Evolutionary conservation across 2,888 invertebrate species (phyloP), one percentile per base, ranked within the genome.

Genomic region (Leucophenga maculata): DNA sequence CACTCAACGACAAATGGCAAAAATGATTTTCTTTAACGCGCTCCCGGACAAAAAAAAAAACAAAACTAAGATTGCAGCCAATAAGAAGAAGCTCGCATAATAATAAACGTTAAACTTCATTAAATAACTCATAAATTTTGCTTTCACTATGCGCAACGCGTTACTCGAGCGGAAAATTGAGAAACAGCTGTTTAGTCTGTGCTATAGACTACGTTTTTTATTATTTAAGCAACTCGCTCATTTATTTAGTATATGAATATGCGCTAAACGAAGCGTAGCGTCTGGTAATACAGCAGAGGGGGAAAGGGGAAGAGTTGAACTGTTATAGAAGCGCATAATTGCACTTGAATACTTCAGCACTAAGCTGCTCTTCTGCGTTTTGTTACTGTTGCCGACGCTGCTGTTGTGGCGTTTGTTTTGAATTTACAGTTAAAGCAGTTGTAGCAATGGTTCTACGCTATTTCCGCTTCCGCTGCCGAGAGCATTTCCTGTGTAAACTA

Each of bases 111-210:
- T 52, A 71, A 59, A 65, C 48, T 62, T 67, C 50, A 65, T 65
- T 65, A 65, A 52, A 52, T 50, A 16, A 65, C 48, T 31, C 31
- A 65, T 65, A 65, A 26, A 65, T 50, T 55, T 26, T 65, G 39
- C 64, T 59, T 50, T 13, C 14, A 16, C 13, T 3, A n/a, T 44
- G 18, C 13, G 11, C 22, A 11, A 46, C 18, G 65, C 50, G 48
- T 70, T 68, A 71, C 76, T 73, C 72, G 72, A 72, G 74, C 83
- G 67, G 74, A 32, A 79, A 83, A 83, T 81, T 83, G 72, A 64
- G 62, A 65, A 77, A 69, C 80, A 82, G 73, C 72, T 77, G 82
- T 75, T 80, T 39, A 39, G 39, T 39, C 39, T 39, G 11, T 39
- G 39, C 26, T 26, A 3, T 26, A 26, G 26, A 26, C 26, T 26